Evolutionary conservation across 2,113 vertebrate species (phyloP), one percentile per base, ranked within the genome.

Genomic region (Nanorana parkeri): DNA sequence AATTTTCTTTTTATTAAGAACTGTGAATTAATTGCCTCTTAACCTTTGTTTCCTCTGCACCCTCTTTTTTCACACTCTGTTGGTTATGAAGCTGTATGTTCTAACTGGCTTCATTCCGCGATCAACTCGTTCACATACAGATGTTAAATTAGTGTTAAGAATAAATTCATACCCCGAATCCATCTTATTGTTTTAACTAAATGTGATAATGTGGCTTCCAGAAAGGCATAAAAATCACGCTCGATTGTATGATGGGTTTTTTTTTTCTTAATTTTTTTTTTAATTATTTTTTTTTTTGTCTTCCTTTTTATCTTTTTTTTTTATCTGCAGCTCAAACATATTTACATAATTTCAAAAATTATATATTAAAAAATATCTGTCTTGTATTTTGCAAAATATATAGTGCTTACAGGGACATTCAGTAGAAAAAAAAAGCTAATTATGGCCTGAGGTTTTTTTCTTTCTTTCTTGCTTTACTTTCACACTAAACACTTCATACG

Each of bases 101-200:
- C 74, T 88, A 84, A 88, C 55, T 0, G 80, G 83, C 85, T 87
- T 1, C 64, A 15, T 86, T 85, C 87, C 0, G 0, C 76, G 77
- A 67, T 85, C 77, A 85, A 86, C 85, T 85, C 86, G 78, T 77
- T 28, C 10, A 82, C 84, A 82, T 86, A 85, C 83, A 76, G 0
- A 83, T 84, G 84, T 77, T 88, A 90, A 88, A 90, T 84, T 87
- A 86, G 68, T 89, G 80, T 51, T 86, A 88, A 84, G 73, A 83
- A 88, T 84, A 83, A 83, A 88, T 91, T 86, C 87, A 84, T 88
- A 74, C 83, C 29, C 74, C 65, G 63, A 73, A 81, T 85, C 79
- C 66, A 67, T 86, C 85, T 86, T 86, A 83, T 87, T 89, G 84
- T 89, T 89, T 89, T 85, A 85, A 82, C 87, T 84, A 86, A 87